Conservation (phyloP, 2,113 vertebrate genomes). For the Semicossyphus pulcher region DNA sequence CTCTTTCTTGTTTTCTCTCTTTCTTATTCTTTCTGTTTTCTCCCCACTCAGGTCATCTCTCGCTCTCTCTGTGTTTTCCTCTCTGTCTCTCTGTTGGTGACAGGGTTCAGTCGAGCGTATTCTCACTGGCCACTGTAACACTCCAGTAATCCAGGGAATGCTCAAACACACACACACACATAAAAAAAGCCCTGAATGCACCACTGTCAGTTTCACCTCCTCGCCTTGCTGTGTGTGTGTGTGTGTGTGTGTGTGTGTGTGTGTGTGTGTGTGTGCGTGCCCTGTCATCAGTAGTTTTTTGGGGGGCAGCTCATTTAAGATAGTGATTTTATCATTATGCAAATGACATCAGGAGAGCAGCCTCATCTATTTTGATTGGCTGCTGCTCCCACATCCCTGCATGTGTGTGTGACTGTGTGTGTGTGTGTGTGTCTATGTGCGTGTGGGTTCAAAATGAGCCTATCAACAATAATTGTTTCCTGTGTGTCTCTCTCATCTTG, state of each 20-base stretch:
- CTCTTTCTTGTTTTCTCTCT: conserved; percentile 16
- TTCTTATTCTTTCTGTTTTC: neutral
- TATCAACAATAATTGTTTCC: conserved; percentile 75
- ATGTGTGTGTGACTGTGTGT: conserved; percentile 20
- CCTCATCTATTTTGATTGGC: conserved; percentile 72
- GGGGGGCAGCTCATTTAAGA: conserved; percentile 67
- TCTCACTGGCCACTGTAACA: conserved; percentile 44
- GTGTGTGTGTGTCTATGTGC: conserved; percentile 26
- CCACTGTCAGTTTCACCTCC: conserved; percentile 13
- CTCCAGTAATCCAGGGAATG: conserved; percentile 48
- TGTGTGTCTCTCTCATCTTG: conserved; percentile 51
- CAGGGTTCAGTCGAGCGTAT: conserved; percentile 41
- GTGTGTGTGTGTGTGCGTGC: neutral
- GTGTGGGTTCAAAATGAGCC: conserved; percentile 68
- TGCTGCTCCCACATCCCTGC: conserved; percentile 30
- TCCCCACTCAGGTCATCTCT: neutral
- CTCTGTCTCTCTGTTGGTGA: conserved; percentile 40
- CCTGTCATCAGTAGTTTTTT: conserved; percentile 55
- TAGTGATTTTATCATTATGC: conserved; percentile 80
- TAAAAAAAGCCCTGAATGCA: neutral
- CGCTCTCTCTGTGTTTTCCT: conserved; percentile 17
- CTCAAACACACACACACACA: conserved; percentile 7
- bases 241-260: conserved; percentile 2
- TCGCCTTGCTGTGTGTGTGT: neutral
- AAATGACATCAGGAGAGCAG: conserved; percentile 68